Percentiles rank a stretch among this genome's conserved stretches.
These are phyloP conservation scores for Boleophthalmus pectinirostris DNA, from an alignment of 2,113 vertebrate species.

Conservation along the genomic window DNA sequence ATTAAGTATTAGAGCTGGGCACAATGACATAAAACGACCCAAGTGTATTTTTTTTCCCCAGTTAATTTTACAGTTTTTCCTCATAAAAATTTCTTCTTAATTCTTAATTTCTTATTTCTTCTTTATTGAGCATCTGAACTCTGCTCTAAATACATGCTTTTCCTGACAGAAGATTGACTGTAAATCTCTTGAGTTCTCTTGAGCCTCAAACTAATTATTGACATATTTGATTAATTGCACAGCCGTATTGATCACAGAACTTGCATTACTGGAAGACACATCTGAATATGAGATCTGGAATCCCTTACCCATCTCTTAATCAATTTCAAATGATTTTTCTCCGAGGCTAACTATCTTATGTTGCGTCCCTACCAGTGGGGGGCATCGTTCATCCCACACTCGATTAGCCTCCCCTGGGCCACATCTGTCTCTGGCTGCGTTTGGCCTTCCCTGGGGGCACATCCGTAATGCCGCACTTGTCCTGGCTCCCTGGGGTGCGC, in stretches of 20 bases:
- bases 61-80: too few relatives aligned
- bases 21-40: not conserved
- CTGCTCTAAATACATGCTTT: not conserved
- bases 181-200: not conserved
- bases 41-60: too few relatives aligned
- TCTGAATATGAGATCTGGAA: not conserved
- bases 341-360: constrained; percentile 16
- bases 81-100: too few relatives aligned
- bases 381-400: constrained; percentile 59
- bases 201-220: not conserved
- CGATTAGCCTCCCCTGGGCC: constrained; percentile 60
- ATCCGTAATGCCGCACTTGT: constrained; percentile 58
- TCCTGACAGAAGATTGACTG: not conserved
- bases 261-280: not conserved
- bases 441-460: constrained; percentile 59
- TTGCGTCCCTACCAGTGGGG: constrained; percentile 19
- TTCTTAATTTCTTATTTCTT: too few relatives aligned
- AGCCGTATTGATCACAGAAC: not conserved
- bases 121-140: too few relatives aligned
- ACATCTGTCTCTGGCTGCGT: constrained; percentile 65
- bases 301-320: not conserved
- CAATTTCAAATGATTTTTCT: constrained; percentile 2
- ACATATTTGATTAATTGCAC: not conserved
- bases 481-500: constrained; percentile 45
- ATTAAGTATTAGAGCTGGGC: not conserved